Percentiles rank a stretch among this genome's conserved stretches.
phyloP scores from a whole-genome alignment of 2,888 invertebrate genomes.

The Achlya flavicornis region DNA sequence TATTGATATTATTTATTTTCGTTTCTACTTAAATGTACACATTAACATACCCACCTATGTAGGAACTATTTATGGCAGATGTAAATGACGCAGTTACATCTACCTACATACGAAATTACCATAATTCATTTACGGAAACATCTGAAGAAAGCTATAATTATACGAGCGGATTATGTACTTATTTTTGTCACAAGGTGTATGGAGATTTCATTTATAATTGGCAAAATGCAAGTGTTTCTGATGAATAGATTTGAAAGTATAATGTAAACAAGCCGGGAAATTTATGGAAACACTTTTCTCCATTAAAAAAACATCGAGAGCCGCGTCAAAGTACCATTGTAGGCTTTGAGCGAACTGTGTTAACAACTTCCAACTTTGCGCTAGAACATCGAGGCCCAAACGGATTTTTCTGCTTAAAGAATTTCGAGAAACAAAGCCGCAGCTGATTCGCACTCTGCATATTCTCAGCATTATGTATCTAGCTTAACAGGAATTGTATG shows the following conservation, averaged over 20 bases:
- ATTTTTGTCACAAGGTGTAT: no score
- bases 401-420: slow-evolving; percentile 26
- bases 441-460: background rate
- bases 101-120: background rate
- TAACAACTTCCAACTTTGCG: slow-evolving; percentile 34
- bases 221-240: slow-evolving; percentile 11
- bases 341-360: slow-evolving; percentile 38
- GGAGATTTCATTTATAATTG: background rate
- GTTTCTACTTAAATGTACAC: no score
- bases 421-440: slow-evolving; percentile 22
- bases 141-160: background rate
- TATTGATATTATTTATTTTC: no score
- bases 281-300: slow-evolving; percentile 32
- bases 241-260: slow-evolving; percentile 23
- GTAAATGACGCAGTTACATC: background rate
- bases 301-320: slow-evolving; percentile 41
- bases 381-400: slow-evolving; percentile 32
- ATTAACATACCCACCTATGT: background rate
- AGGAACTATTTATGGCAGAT: background rate
- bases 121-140: background rate
- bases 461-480: background rate
- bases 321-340: slow-evolving; percentile 26
- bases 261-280: slow-evolving; percentile 32
- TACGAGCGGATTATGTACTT: background rate
- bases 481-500: background rate